Conservation (phyloP, 2,888 invertebrate genomes). For the Odiellus spinosus region DNA sequence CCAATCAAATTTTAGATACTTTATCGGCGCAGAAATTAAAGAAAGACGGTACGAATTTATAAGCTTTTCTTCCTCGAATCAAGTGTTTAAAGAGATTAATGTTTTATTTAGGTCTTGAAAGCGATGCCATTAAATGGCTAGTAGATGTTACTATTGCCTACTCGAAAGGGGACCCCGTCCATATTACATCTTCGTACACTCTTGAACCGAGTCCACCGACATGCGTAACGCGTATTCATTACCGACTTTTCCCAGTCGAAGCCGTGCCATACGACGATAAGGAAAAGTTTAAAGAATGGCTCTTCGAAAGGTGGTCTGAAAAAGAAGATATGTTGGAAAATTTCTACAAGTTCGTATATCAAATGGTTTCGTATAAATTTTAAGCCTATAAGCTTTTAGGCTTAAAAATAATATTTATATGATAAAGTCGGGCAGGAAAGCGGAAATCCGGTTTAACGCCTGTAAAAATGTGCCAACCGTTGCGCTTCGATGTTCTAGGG, state of each 20-base stretch:
- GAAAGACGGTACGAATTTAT: too few species aligned
- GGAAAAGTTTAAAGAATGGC: constrained; percentile 66
- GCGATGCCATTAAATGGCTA: constrained; percentile 47
- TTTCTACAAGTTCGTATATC: constrained; percentile 44
- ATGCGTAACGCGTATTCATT: constrained; percentile 38
- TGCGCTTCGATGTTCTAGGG: too few species aligned
- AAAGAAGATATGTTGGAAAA: constrained; percentile 70
- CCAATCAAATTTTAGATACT: constrained; percentile 41
- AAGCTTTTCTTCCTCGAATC: too few species aligned
- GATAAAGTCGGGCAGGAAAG: too few species aligned
- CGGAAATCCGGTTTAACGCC: too few species aligned
- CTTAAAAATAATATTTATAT: too few species aligned
- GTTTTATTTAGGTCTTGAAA: constrained; percentile 7
- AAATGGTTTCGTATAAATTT: too few species aligned
- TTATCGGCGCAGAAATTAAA: too few species aligned
- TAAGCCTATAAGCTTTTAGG: too few species aligned
- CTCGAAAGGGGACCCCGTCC: constrained; percentile 55
- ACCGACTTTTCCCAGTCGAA: constrained; percentile 41
- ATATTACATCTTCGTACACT: constrained; percentile 47
- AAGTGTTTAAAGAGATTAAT: not conserved
- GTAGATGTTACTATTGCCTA: constrained; percentile 86
- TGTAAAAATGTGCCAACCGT: too few species aligned
- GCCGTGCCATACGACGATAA: constrained; percentile 42
- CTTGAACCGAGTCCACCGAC: constrained; percentile 32
- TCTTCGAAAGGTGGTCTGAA: constrained; percentile 71